Evolutionary conservation across 2,888 invertebrate species (phyloP), one percentile per base, ranked within the genome.

Genomic region (Tetanocera ferruginea): DNA sequence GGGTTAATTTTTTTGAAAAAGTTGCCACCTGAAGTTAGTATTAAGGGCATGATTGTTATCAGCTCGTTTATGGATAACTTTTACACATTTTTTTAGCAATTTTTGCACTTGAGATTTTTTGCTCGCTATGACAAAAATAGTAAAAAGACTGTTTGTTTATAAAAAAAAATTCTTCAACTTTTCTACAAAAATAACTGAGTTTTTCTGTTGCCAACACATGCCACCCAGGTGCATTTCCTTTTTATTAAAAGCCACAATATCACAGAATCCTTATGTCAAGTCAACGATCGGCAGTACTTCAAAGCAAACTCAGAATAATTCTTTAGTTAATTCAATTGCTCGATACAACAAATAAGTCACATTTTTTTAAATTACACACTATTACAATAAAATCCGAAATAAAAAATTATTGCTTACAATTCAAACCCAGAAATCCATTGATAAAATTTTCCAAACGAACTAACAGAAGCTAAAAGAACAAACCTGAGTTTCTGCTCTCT

Each of bases 181-280:
- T n/a, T 25, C 3, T 31, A 19, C 25, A 37, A 66, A 66, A n/a
- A 17, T 37, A 5, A 2, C n/a, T n/a, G 8, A 34, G 6, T 8
- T 34, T 66, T 17, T 28, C 51, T 52, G 55, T 8, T 34, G 11
- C n/a, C 49, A 51, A 62, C 64, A 25, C 64, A 62, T 52, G 55
- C 75, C 75, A 66, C 67, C 74, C 64, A 74, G 74, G 64, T 66
- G 51, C 52, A 67, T 34, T 37, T 66, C 0, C 19, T 34, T 37
- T 1, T 9, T 19, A 5, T 37, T 3, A 43, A 34, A 37, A 37
- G n/a, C 23, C 11, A n/a, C 19, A 37, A 19, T 37, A 5, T 17
- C 73, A 49, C 25, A 57, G 4, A 25, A n/a, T 3, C 28, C 14
- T 66, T 19, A n/a, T 17, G 37, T 67, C 37, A 6, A 31, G n/a